These are phyloP conservation scores for Agrypnia vestita DNA, from an alignment of 1,140 invertebrate genomes.

Conservation along the genomic window DNA sequence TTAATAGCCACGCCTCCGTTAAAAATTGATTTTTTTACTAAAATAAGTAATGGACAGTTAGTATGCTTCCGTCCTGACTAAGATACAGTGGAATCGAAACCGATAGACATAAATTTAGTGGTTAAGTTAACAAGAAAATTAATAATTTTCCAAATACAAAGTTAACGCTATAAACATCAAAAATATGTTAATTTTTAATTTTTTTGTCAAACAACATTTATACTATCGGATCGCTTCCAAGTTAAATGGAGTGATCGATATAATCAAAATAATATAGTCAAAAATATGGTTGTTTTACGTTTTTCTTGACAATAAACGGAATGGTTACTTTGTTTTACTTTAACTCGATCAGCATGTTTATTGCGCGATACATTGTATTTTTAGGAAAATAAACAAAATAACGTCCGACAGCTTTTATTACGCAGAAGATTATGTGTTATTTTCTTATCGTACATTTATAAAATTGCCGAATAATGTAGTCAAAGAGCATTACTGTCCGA, in stretches of 20 bases:
- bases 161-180: too few species aligned
- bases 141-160: too few species aligned
- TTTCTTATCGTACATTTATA: slow-evolving; percentile 29
- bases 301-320: not conserved
- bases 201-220: too few species aligned
- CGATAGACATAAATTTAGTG: too few species aligned
- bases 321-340: slow-evolving; percentile 5
- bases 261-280: slow-evolving; percentile 22
- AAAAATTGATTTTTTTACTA: too few species aligned
- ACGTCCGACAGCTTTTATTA: slow-evolving; percentile 1
- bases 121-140: too few species aligned
- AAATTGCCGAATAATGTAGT: slow-evolving; percentile 10
- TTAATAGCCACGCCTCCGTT: too few species aligned
- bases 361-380: slow-evolving; percentile 15
- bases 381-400: not conserved
- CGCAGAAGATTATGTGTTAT: slow-evolving; percentile 1
- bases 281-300: slow-evolving; percentile 8
- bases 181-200: too few species aligned
- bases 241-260: slow-evolving; percentile 1
- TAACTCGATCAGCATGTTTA: slow-evolving; percentile 30
- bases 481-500: not conserved
- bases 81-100: too few species aligned
- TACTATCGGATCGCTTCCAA: not conserved
- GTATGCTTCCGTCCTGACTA: too few species aligned
- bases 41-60: too few species aligned